Conservation (phyloP, 2,797 vertebrate species). For the Amniataba percoides region DNA sequence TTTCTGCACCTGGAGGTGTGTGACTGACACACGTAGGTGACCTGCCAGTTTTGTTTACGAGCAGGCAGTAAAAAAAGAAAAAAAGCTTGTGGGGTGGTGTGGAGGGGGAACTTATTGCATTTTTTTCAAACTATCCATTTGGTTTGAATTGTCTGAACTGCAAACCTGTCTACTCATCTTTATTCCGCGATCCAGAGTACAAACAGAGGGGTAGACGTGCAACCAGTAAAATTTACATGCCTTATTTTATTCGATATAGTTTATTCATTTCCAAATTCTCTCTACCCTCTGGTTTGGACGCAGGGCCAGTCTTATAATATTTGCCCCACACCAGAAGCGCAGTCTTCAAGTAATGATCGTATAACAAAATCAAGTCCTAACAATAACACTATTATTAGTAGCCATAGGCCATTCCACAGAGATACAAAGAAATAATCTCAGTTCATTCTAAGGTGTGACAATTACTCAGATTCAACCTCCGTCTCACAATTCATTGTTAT, state of each 20-base stretch:
- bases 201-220: conserved; percentile 34
- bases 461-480: background rate
- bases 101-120: conserved; percentile 27
- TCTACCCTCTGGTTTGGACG: conserved; percentile 20
- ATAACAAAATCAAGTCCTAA: conserved; percentile 21
- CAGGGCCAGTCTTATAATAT: conserved; percentile 29
- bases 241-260: conserved; percentile 49
- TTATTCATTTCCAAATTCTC: conserved; percentile 50
- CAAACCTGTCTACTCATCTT: conserved; percentile 57
- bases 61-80: conserved; percentile 36
- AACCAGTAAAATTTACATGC: conserved; percentile 51
- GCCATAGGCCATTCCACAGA: conserved; percentile 12
- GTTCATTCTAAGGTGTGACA: background rate
- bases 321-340: background rate
- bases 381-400: conserved; percentile 4
- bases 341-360: conserved; percentile 19
- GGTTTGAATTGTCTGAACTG: conserved; percentile 67
- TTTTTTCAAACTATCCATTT: conserved; percentile 58
- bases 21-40: conserved; percentile 40
- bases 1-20: conserved; percentile 55
- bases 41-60: conserved; percentile 53
- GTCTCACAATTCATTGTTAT: background rate
- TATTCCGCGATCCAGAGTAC: conserved; percentile 60
- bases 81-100: conserved; percentile 27
- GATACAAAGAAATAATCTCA: conserved; percentile 12